Evolutionary conservation across 2,888 invertebrate genomes (phyloP), one percentile per base, ranked within the genome.

Genomic region (Atrina japonica): DNA sequence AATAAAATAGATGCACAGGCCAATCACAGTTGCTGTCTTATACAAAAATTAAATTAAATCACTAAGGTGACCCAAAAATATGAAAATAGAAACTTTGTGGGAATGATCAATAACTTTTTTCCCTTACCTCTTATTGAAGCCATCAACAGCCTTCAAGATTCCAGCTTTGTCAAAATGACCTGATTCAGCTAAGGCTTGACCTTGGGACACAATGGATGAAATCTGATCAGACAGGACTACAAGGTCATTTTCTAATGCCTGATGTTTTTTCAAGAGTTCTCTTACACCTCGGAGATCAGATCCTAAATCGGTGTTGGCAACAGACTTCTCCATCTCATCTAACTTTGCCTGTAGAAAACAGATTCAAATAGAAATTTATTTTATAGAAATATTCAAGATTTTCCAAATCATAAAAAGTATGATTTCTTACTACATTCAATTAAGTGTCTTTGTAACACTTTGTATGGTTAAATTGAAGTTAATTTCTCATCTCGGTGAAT

Each of bases 151-250:
- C 73, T 94, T 93, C 83, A 95, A 92, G 77, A 99, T 97, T 79
- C 95, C 95, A 0, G 93, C 94, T 1, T 96, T 95, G 92, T 98
- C 98, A 91, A 98, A 99, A 91, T 99, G 98, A 0, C 97, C 98
- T 71, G 95, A 96, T 35, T 96, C 95, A 0, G 95, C 96, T 94
- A 99, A 95, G 91, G 97, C 96, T 76, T 95, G 94, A 9, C 97
- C 88, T 56, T 95, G 94, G 0, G 93, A 93, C 0, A 95, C 94
- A 16, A 98, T 92, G 67, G 95, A 94, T 40, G 93, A 93, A 1
- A 97, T 95, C 80, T 95, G 95, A 75, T 94, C 94, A 85, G 96
- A 94, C 93, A 96, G 95, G n/a, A 94, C 93, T 1, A 93, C 92
- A 75, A 99, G 93, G 87, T 99, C 99, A 70, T 94, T 94, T 88